phyloP scores from a whole-genome alignment of 2,113 vertebrate species.

The Bucco capensis region DNA sequence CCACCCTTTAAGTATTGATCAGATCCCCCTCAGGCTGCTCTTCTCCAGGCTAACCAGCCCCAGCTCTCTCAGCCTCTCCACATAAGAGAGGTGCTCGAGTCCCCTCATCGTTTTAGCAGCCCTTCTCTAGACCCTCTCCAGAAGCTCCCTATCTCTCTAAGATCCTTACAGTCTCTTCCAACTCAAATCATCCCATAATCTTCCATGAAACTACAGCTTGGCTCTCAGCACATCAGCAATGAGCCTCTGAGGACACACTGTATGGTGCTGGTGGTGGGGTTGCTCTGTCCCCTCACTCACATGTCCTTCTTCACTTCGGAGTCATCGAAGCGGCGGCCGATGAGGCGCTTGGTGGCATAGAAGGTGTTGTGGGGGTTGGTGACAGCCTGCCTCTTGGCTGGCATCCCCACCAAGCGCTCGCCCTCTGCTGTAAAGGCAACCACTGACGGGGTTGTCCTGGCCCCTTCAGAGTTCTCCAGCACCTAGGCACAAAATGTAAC shows the following conservation, averaged over 20 bases:
- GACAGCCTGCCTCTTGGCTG: constrained; percentile 93
- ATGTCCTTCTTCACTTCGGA: constrained; percentile 94
- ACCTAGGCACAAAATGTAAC: constrained; percentile 71
- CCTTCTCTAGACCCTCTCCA: too few species aligned
- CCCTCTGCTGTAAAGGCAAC: constrained; percentile 90
- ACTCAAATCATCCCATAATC: background rate
- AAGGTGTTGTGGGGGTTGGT: constrained; percentile 97
- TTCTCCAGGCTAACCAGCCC: too few species aligned
- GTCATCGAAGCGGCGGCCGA: constrained; percentile 92
- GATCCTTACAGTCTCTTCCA: background rate
- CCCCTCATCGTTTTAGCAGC: too few species aligned
- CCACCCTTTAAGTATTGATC: too few species aligned
- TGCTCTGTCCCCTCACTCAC: constrained; percentile 72
- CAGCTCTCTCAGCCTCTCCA: too few species aligned
- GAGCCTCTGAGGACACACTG: accelerated
- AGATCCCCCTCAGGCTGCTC: too few species aligned
- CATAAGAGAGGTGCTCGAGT: too few species aligned
- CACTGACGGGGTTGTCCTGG: constrained; percentile 94
- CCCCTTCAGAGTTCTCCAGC: constrained; percentile 93
- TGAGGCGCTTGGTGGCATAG: constrained; percentile 96
- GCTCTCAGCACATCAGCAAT: background rate
- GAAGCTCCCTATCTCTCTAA: too few species aligned
- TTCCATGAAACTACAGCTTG: background rate
- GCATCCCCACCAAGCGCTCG: constrained; percentile 94
- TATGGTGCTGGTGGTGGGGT: accelerated